Base-by-base conservation (phyloP, 2,797 vertebrate species). In the Phrynocephalus forsythii region DNA sequence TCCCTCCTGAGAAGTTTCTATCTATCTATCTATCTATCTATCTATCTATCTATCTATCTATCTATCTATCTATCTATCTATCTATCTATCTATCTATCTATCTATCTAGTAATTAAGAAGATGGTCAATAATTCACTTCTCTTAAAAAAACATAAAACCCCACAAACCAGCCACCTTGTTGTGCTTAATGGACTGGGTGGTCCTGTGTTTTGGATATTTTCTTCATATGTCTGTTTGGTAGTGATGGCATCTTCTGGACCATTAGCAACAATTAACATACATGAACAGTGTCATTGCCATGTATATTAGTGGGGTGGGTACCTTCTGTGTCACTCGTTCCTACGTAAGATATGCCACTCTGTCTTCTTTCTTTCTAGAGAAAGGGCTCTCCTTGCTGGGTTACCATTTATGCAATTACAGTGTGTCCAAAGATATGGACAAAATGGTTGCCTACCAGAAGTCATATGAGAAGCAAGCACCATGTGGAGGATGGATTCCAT, bases 401-500 rank as follows among this genome's bases (percentile, higher is more conserved):
- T 98, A 97, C 92, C 97, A 98, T 76, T 95, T 98, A 8, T 99
- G 98, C 93, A 86, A 95, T 85, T 88, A 90, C 82, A 97, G 91
- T 0, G 87, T 97, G 92, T 97, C 94, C 1, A 95, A 78, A 82
- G 95, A 9, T 0, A 94, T 97, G 86, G 95, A 93, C 84, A 96
- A 92, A 90, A 88, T 96, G 89, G 94, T 97, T 88, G 88, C 96
- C 2, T 96, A 96, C 63, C 94, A 93, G 60, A 94, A 94, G 6
- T 95, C 97, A 0, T 97, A 95, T 4, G 93, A 94, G 22, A 95
- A 94, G 90, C 95, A 75, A 1, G 92, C 89, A 5, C 89, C 94
- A 24, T 99, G 98, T 30, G 97, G 97, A 0, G 97, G 97, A 26
- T 99, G 98, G 98, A 95, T 98, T 69, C 97, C 96, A 0, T 97